Conservation (phyloP, 1,140 invertebrate genomes). For the Penaeus japonicus region DNA sequence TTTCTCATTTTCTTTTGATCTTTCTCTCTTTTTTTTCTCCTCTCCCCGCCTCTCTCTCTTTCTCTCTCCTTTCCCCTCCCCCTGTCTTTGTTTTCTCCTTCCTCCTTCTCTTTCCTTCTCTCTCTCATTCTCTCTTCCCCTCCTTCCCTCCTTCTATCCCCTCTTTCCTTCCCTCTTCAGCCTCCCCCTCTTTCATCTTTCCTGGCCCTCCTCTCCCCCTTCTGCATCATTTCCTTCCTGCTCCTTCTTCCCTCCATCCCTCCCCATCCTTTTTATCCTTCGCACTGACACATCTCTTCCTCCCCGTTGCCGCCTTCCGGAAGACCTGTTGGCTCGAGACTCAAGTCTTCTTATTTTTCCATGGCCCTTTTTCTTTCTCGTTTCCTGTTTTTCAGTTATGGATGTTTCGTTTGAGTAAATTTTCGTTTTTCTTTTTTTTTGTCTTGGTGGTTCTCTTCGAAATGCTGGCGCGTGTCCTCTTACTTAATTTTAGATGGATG, state of each 20-base stretch:
- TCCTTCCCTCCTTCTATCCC: neutral
- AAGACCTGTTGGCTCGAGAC: too few species aligned
- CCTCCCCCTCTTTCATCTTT: neutral
- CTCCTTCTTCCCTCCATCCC: neutral
- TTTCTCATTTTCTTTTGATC: neutral
- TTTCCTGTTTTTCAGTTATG: too few species aligned
- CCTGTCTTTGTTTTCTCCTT: neutral
- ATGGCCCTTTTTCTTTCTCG: too few species aligned
- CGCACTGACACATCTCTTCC: neutral
- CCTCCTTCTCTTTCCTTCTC: neutral
- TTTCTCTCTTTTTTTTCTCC: neutral
- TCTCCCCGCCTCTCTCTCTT: neutral
- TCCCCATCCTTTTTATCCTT: neutral
- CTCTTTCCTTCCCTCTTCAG: neutral
- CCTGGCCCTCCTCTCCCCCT: neutral
- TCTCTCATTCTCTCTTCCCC: neutral
- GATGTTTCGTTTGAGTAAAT: too few species aligned
- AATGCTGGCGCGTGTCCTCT: too few species aligned
- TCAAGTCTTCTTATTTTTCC: too few species aligned
- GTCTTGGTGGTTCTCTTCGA: too few species aligned
- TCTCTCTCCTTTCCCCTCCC: neutral
- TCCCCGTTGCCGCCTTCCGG: neutral
- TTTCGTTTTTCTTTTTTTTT: too few species aligned
- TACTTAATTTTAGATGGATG: too few species aligned
- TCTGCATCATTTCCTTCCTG: neutral